Conservation (phyloP, 1,140 invertebrate genomes). For the Ceratosolen fusciceps region DNA sequence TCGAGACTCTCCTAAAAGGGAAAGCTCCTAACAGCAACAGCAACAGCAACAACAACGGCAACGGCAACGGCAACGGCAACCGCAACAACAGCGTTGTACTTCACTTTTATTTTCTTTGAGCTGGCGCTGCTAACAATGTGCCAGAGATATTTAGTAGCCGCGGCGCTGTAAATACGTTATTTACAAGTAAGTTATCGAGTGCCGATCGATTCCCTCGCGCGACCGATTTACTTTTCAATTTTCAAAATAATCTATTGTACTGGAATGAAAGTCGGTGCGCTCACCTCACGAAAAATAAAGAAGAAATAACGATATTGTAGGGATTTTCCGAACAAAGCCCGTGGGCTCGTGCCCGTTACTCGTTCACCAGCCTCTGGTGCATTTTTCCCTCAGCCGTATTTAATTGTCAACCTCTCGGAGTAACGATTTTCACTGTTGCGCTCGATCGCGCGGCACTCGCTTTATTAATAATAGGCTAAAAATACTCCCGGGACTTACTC, state of each 20-base stretch:
- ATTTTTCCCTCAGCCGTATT: too few species aligned
- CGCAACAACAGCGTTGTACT: neutral
- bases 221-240: slow-evolving; percentile 3
- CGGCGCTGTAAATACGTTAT: neutral
- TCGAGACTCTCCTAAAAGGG: slow-evolving; percentile 2
- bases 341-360: too few species aligned
- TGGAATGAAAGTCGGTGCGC: neutral
- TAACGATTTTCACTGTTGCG: too few species aligned
- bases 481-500: too few species aligned
- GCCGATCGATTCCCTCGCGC: neutral
- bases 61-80: too few species aligned
- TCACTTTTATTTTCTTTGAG: slow-evolving; percentile 12
- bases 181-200: neutral
- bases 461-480: too few species aligned
- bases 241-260: neutral
- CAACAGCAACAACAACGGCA: too few species aligned
- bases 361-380: too few species aligned
- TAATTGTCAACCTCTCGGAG: too few species aligned
- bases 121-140: neutral
- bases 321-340: too few species aligned
- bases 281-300: too few species aligned
- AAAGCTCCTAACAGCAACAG: slow-evolving; percentile 26
- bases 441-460: too few species aligned
- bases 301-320: neutral
- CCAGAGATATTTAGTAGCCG: neutral